Evolutionary conservation across 2,888 invertebrate species (phyloP).

Genomic region (Drosophila mimica): DNA sequence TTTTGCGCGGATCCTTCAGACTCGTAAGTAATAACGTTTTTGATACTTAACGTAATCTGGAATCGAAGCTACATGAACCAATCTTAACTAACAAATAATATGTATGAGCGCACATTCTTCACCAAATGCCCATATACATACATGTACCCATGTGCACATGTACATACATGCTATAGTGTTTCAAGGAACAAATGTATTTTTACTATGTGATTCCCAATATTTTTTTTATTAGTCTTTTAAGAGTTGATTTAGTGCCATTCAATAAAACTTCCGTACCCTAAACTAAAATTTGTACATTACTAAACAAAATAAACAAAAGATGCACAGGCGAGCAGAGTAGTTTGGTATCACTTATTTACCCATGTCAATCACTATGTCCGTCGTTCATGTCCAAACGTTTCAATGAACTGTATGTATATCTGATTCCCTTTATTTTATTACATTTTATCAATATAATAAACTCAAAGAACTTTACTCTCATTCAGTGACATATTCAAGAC

Average conservation of each 20-base stretch:
- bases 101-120: background rate
- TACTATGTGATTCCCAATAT: background rate
- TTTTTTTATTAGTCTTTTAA: constrained; percentile 10
- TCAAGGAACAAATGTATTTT: background rate
- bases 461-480: constrained; percentile 22
- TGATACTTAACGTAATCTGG: background rate
- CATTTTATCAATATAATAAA: constrained; percentile 37
- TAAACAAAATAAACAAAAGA: constrained; percentile 2
- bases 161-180: no score
- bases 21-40: background rate
- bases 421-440: constrained; percentile 46
- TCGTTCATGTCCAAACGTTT: constrained; percentile 20
- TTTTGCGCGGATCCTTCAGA: no score
- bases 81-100: background rate
- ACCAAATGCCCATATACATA: background rate
- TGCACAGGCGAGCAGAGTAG: constrained; percentile 6
- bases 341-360: constrained; percentile 49
- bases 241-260: constrained; percentile 9
- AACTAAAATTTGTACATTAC: background rate
- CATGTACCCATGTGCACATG: no score
- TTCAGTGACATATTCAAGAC: constrained; percentile 32
- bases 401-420: constrained; percentile 58
- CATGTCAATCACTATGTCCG: constrained; percentile 55
- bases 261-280: background rate
- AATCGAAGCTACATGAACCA: background rate